phyloP scores from a whole-genome alignment of 2,113 vertebrate genomes.

The Microtus oregoni region DNA sequence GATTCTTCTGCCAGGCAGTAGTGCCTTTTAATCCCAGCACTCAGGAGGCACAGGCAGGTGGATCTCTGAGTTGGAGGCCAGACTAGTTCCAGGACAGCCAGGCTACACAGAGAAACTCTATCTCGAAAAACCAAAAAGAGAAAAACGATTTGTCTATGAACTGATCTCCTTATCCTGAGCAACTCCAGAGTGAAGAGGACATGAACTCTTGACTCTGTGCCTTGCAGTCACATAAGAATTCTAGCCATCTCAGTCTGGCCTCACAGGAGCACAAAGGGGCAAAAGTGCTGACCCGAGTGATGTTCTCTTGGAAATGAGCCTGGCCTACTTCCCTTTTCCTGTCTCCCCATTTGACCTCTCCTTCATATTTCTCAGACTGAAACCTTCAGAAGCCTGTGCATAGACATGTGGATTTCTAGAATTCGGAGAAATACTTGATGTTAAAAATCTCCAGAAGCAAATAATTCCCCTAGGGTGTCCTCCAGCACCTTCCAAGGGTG shows the following conservation, averaged over 20 bases:
- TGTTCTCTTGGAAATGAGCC: background rate
- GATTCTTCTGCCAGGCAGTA: background rate
- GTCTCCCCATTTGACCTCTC: background rate
- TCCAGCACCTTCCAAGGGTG: background rate
- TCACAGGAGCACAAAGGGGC: background rate
- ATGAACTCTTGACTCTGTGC: background rate
- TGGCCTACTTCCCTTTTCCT: background rate
- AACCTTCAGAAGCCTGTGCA: constrained; percentile 8
- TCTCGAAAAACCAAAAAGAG: background rate
- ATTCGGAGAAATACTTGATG: constrained; percentile 1
- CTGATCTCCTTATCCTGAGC: background rate
- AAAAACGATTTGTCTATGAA: background rate
- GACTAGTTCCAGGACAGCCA: background rate
- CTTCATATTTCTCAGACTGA: background rate
- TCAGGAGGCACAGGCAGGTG: background rate
- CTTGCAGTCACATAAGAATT: constrained; percentile 8
- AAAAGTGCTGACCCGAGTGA: background rate
- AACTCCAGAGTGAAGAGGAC: constrained; percentile 41
- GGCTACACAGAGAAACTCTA: background rate
- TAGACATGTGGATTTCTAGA: background rate
- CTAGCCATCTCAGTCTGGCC: background rate
- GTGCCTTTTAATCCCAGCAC: background rate
- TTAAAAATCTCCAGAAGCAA: constrained; percentile 12
- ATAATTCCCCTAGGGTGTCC: background rate
- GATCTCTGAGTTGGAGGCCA: background rate